Evolutionary conservation across 2,113 vertebrate species (phyloP).

Genomic region (Sorex fumeus): DNA sequence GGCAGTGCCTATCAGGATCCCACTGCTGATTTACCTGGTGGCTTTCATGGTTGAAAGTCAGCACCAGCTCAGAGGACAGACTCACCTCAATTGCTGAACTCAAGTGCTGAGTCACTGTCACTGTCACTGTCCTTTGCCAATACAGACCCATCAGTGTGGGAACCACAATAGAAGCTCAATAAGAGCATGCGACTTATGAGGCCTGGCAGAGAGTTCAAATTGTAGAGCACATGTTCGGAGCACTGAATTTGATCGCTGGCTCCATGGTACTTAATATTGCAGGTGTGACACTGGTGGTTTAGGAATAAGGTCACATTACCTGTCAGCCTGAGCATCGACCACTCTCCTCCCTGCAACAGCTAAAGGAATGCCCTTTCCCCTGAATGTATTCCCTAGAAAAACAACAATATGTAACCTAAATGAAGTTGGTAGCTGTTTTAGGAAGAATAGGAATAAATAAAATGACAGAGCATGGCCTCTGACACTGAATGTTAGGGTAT

Average conservation of each 20-base stretch:
- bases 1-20: too few species aligned
- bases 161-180: neutral
- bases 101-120: neutral
- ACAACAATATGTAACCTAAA: neutral
- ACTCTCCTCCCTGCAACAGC: too few species aligned
- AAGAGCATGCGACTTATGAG: neutral
- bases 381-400: neutral
- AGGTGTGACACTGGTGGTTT: too few species aligned
- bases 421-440: neutral
- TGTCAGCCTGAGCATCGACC: too few species aligned
- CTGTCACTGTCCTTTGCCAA: too few species aligned
- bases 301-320: too few species aligned
- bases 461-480: neutral
- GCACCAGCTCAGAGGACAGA: neutral
- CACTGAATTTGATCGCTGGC: too few species aligned
- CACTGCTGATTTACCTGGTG: neutral
- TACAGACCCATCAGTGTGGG: fast-evolving
- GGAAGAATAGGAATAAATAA: neutral
- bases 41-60: neutral
- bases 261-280: too few species aligned
- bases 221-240: too few species aligned
- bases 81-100: neutral
- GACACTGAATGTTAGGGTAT: neutral
- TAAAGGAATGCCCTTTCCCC: too few species aligned
- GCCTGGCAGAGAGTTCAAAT: neutral